phyloP scores from a whole-genome alignment of 2,113 vertebrate species.

The Phalacrocorax aristotelis region DNA sequence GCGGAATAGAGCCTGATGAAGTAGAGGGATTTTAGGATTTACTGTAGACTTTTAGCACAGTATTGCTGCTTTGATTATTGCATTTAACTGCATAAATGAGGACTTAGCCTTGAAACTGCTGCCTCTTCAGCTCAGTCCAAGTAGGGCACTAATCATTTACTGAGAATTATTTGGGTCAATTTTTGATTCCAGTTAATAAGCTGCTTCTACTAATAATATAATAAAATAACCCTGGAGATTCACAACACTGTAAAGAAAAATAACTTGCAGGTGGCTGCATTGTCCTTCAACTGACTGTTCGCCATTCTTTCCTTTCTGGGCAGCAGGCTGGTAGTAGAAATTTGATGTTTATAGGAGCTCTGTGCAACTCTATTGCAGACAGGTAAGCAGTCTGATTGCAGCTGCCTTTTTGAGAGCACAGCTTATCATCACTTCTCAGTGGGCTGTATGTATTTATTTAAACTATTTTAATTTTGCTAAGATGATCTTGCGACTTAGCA shows the following conservation, averaged over 20 bases:
- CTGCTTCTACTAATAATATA: background rate
- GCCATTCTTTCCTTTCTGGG: background rate
- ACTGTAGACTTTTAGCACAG: background rate
- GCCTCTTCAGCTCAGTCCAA: conserved; percentile 20
- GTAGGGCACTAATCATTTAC: conserved; percentile 16
- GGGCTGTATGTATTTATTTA: background rate
- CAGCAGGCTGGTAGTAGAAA: background rate
- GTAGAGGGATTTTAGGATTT: conserved; percentile 40
- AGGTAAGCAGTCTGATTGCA: background rate
- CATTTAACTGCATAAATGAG: background rate
- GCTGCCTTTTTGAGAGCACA: background rate
- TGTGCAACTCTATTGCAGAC: background rate
- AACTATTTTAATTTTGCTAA: background rate
- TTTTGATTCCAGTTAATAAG: conserved; percentile 9
- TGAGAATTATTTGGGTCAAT: conserved; percentile 26
- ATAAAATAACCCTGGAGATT: background rate
- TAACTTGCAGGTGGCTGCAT: background rate
- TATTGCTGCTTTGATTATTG: background rate
- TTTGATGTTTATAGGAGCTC: background rate
- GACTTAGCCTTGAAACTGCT: conserved; percentile 32
- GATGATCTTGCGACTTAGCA: background rate
- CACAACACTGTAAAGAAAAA: conserved; percentile 12
- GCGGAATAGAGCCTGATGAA: background rate
- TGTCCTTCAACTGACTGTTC: conserved; percentile 21
- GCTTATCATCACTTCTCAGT: background rate